Evolutionary conservation across 2,888 invertebrate genomes (phyloP).

Genomic region (Apodemia hepburni): DNA sequence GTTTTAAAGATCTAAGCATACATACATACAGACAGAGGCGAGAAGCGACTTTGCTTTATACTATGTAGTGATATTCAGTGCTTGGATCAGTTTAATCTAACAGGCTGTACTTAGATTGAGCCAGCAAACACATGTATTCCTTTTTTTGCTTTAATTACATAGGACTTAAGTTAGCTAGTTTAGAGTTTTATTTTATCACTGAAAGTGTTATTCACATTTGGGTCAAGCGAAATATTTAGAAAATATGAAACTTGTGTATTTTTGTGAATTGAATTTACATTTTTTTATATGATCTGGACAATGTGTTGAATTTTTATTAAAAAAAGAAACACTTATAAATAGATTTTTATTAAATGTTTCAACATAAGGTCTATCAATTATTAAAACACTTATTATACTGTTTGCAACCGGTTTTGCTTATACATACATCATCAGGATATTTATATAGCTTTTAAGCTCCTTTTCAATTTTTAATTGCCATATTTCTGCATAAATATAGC

Average conservation of each 20-base stretch:
- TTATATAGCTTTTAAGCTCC: too few relatives aligned
- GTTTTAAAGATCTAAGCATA: too few relatives aligned
- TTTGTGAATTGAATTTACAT: slow-evolving; percentile 12
- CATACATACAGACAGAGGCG: too few relatives aligned
- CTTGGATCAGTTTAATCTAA: not conserved
- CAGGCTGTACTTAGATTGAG: not conserved
- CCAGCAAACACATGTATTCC: not conserved
- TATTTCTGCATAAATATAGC: too few relatives aligned
- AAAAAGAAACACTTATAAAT: not conserved
- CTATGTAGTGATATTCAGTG: not conserved
- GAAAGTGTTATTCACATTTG: not conserved
- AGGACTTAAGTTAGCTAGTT: not conserved
- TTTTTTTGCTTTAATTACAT: not conserved
- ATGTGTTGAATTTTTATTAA: slow-evolving; percentile 3
- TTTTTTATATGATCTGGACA: slow-evolving; percentile 9
- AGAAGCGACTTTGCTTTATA: too few relatives aligned
- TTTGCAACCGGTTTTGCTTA: too few relatives aligned
- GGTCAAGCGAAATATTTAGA: not conserved
- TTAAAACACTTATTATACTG: too few relatives aligned
- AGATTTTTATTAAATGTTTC: too few relatives aligned
- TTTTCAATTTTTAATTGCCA: too few relatives aligned
- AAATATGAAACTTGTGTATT: not conserved
- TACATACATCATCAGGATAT: too few relatives aligned
- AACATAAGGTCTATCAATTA: too few relatives aligned
- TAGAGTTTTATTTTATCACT: not conserved